phyloP scores from a whole-genome alignment of 2,888 invertebrate genomes.

The Troides oblongomaculatus region DNA sequence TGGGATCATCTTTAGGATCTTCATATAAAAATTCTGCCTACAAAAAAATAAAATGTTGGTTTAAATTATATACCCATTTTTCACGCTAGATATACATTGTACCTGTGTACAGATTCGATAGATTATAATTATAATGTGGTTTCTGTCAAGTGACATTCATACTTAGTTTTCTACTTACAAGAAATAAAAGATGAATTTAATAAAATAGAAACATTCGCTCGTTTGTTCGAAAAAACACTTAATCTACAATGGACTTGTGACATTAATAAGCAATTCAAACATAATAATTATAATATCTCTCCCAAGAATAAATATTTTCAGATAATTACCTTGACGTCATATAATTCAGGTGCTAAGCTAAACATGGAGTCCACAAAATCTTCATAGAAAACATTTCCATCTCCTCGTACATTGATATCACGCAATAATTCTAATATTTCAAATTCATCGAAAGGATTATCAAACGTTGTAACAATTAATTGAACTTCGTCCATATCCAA shows the following conservation, averaged over 20 bases:
- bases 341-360: slow-evolving; percentile 59
- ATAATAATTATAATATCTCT: too few species aligned
- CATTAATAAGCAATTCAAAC: background rate
- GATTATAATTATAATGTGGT: too few species aligned
- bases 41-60: slow-evolving; percentile 20
- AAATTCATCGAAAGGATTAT: slow-evolving; percentile 48
- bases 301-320: background rate
- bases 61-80: too few species aligned
- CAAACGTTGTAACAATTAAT: slow-evolving; percentile 50
- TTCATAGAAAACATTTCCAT: slow-evolving; percentile 61
- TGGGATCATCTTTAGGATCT: slow-evolving; percentile 66
- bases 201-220: too few species aligned
- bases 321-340: slow-evolving; percentile 51
- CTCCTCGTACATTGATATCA: slow-evolving; percentile 64
- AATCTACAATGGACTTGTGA: too few species aligned
- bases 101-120: too few species aligned
- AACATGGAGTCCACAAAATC: slow-evolving; percentile 65
- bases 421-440: slow-evolving; percentile 60
- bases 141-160: too few species aligned
- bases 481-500: slow-evolving; percentile 58
- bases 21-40: slow-evolving; percentile 62
- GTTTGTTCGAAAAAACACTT: too few species aligned
- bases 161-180: too few species aligned
- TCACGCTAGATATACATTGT: too few species aligned
- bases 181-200: too few species aligned